Evolutionary conservation across 2,888 invertebrate genomes (phyloP), one percentile per base, ranked within the genome.

Genomic region (Lepidonotus clava): DNA sequence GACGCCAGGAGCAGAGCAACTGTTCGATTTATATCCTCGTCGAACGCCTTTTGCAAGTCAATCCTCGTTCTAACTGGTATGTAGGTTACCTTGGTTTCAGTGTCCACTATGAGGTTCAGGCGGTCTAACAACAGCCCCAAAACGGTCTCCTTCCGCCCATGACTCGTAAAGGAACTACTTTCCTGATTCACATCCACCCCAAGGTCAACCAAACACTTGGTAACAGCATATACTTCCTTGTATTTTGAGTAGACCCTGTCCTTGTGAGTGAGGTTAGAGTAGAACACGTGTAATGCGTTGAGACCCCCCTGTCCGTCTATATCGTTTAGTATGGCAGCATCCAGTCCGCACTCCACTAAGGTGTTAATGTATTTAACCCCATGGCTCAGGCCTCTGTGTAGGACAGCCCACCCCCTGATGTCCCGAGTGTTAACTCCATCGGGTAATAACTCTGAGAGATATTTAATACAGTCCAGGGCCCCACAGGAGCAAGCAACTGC

Each of bases 151-250:
- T 61, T 61, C 2, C 11, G 1, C 1, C 61, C 61, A 61, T 2
- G 11, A 2, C 24, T 24, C 11, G 61, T n/a, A 24, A n/a, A 61
- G 24, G 24, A 11, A 24, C 61, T 61, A 32, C 28, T 61, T 28
- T 61, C 61, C 61, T 61, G 61, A 32, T 61, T 61, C 5, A 61
- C 61, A 28, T 61, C 28, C 61, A 61, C 61, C 61, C 61, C 61
- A n/a, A 61, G 24, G 1, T 61, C 61, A 1, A 61, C 61, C 28
- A 61, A 24, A 28, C 61, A 28, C 24, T 24, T 61, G 11, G 61
- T 61, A 61, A 11, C 28, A 11, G 24, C 28, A 61, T 11, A 61
- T 28, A 61, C 24, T 24, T 61, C 61, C 2, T 61, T 28, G 24
- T 11, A 61, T 61, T 32, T 61, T n/a, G 61, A 28, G 24, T 28